Conservation (phyloP, 2,888 invertebrate genomes). For the Cryptus viduatorius region DNA sequence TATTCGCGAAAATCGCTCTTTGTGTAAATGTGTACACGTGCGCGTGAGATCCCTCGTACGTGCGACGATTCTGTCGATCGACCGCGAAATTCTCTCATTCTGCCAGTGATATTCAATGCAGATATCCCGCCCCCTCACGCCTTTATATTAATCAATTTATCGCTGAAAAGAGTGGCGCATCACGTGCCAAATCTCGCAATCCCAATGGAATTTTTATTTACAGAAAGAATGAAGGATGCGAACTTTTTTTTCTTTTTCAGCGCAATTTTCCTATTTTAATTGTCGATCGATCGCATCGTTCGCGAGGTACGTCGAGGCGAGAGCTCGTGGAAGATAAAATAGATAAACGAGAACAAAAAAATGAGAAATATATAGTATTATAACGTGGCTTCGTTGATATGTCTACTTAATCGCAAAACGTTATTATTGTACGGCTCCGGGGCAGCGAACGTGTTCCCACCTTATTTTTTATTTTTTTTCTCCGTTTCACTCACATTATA, state of each 20-base stretch:
- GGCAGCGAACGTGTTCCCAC: slow-evolving; percentile 51
- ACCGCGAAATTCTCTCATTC: neutral
- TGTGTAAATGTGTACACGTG: slow-evolving; percentile 52
- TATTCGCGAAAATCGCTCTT: slow-evolving; percentile 50
- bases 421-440: slow-evolving; percentile 78
- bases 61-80: slow-evolving; percentile 18
- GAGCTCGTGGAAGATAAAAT: slow-evolving; percentile 65
- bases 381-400: slow-evolving; percentile 80
- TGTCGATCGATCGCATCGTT: slow-evolving; percentile 23
- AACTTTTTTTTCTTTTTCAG: slow-evolving; percentile 26
- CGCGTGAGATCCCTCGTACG: slow-evolving; percentile 23
- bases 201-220: slow-evolving; percentile 61
- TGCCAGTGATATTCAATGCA: neutral
- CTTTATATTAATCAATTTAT: neutral
- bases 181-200: slow-evolving; percentile 15
- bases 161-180: slow-evolving; percentile 1
- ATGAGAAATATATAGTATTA: slow-evolving; percentile 67
- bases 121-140: neutral
- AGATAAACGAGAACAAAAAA: slow-evolving; percentile 70
- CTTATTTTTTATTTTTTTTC: neutral
- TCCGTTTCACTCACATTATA: slow-evolving; percentile 10
- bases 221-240: slow-evolving; percentile 56
- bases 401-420: slow-evolving; percentile 79
- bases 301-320: slow-evolving; percentile 15
- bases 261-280: slow-evolving; percentile 13